Conservation (phyloP, 2,888 invertebrate species). For the Pachymerium ferrugineum region DNA sequence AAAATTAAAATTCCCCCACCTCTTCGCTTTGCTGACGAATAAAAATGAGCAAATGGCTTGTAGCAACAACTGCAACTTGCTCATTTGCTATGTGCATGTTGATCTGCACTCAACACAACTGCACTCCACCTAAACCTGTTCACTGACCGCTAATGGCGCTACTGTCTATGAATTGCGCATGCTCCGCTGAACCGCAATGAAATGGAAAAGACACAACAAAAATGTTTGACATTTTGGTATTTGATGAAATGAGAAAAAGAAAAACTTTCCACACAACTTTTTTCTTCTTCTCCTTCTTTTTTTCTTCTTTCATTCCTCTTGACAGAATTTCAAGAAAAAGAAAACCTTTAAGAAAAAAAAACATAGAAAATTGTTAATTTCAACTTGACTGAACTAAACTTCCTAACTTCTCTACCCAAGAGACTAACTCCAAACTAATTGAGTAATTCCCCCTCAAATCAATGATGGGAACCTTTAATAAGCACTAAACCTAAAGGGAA, state of each 20-base stretch:
- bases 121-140: slow-evolving; percentile 4
- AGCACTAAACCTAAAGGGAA: slow-evolving; percentile 18
- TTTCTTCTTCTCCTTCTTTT: too few relatives aligned
- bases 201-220: background rate
- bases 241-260: background rate
- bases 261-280: background rate
- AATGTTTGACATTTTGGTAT: background rate
- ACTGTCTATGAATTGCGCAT: slow-evolving; percentile 21
- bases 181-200: slow-evolving; percentile 6
- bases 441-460: slow-evolving; percentile 16
- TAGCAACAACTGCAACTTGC: background rate
- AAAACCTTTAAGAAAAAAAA: background rate
- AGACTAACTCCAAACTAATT: background rate
- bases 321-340: too few relatives aligned
- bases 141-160: slow-evolving; percentile 15
- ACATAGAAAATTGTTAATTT: background rate
- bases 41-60: slow-evolving; percentile 12
- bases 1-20: slow-evolving; percentile 12
- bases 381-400: slow-evolving; percentile 4
- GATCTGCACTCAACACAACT: slow-evolving; percentile 18
- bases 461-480: background rate
- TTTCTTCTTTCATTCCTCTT: too few relatives aligned
- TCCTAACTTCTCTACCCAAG: background rate
- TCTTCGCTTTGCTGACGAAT: slow-evolving; percentile 12
- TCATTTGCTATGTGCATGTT: slow-evolving; percentile 21